Evolutionary conservation across 2,113 vertebrate species (phyloP).

Genomic region (Thalassarche chlororhynchos): DNA sequence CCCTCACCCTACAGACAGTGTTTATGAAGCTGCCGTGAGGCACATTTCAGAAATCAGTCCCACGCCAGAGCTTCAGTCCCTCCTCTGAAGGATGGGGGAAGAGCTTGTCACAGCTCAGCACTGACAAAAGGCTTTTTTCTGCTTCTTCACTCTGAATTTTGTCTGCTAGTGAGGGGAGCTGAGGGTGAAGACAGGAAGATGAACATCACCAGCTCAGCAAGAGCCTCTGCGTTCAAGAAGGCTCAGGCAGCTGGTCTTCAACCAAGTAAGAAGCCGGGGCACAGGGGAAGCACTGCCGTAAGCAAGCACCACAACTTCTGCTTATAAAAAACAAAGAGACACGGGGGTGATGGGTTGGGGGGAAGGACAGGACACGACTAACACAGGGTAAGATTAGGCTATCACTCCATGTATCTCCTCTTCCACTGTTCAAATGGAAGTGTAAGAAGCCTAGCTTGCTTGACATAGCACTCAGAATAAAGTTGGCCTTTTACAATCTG

Average conservation of each 20-base stretch:
- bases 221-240: rapidly evolving
- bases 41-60: not conserved
- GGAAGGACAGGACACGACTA: not conserved
- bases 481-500: not conserved
- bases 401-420: not conserved
- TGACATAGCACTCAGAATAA: not conserved
- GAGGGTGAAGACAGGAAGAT: not conserved
- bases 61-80: not conserved
- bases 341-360: rapidly evolving
- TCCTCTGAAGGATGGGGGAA: not conserved
- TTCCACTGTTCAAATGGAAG: not conserved
- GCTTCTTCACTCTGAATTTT: not conserved
- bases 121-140: not conserved
- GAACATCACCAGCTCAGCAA: not conserved
- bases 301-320: not conserved
- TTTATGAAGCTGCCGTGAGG: not conserved
- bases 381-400: not conserved
- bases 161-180: not conserved
- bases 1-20: not conserved
- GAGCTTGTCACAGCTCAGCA: not conserved
- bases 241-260: not conserved
- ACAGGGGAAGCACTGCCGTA: not conserved
- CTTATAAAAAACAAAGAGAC: not conserved
- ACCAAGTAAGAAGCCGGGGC: not conserved
- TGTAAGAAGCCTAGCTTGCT: not conserved